phyloP scores from a whole-genome alignment of 2,113 vertebrate species.

The Actinemys pallida region DNA sequence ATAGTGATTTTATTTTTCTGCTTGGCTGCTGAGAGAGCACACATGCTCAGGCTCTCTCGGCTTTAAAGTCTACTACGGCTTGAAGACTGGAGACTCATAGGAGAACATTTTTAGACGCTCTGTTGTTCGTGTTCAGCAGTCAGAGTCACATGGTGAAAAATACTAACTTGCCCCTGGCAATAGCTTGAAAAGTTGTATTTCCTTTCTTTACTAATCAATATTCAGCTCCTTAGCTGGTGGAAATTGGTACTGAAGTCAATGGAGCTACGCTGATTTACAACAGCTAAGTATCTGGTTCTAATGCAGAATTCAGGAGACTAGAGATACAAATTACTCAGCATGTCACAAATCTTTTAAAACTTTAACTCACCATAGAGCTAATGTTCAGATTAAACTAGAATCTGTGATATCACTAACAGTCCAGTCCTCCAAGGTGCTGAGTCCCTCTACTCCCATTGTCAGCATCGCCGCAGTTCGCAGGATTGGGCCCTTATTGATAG shows the following conservation, averaged over 20 bases:
- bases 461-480: not conserved
- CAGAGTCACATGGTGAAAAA: slow-evolving; percentile 18
- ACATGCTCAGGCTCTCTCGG: not conserved
- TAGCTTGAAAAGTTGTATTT: not conserved
- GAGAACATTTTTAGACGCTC: not conserved
- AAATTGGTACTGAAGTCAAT: not conserved
- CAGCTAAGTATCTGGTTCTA: not conserved
- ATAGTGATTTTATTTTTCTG: slow-evolving; percentile 59
- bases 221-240: not conserved
- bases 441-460: not conserved
- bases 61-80: not conserved
- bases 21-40: slow-evolving; percentile 67
- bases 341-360: not conserved
- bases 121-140: not conserved
- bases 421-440: not conserved
- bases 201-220: not conserved
- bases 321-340: not conserved
- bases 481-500: not conserved
- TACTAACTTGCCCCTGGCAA: not conserved
- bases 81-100: not conserved
- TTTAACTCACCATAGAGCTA: not conserved
- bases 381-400: not conserved
- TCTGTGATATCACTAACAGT: not conserved
- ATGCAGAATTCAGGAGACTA: too few relatives aligned
- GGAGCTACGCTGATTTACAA: not conserved